Percentiles rank a stretch among this genome's conserved stretches.
Conservation (phyloP, 2,797 vertebrate species). For the Dryobates pubescens region DNA sequence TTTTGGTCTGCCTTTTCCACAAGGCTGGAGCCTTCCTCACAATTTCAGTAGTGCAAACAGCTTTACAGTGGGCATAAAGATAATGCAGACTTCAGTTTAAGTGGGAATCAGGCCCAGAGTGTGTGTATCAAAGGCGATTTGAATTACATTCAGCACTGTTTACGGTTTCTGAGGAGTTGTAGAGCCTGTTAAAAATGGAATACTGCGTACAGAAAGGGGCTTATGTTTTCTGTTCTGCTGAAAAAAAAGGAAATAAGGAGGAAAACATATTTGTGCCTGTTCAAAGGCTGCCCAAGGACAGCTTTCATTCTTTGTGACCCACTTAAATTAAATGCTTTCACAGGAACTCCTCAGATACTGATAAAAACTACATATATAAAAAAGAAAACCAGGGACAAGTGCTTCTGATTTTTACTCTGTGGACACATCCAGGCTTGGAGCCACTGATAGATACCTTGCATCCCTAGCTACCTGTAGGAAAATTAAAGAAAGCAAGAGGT, state of each 20-base stretch:
- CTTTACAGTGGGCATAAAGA: background rate
- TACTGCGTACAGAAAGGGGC: background rate
- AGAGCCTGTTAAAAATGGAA: conserved; percentile 47
- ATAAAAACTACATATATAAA: background rate
- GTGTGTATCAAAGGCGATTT: background rate
- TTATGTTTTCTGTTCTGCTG: conserved; percentile 39
- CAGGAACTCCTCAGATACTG: conserved; percentile 49
- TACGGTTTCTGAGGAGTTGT: background rate
- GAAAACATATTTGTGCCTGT: conserved; percentile 34
- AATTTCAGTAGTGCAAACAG: background rate
- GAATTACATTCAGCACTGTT: background rate
- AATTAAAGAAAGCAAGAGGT: conserved; percentile 38
- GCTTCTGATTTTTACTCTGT: conserved; percentile 49
- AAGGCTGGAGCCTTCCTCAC: background rate
- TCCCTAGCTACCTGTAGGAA: background rate
- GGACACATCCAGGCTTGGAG: conserved; percentile 36
- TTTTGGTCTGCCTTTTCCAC: background rate
- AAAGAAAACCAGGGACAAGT: background rate
- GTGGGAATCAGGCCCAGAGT: background rate
- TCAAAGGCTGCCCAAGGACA: conserved; percentile 61
- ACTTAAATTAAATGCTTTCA: conserved; percentile 61
- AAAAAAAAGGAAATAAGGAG: conserved; percentile 17
- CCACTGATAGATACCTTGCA: conserved; percentile 5
- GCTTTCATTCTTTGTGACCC: conserved; percentile 70
- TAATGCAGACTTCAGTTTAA: background rate